Evolutionary conservation across 2,888 invertebrate species (phyloP).

Genomic region (Morpho helenor): DNA sequence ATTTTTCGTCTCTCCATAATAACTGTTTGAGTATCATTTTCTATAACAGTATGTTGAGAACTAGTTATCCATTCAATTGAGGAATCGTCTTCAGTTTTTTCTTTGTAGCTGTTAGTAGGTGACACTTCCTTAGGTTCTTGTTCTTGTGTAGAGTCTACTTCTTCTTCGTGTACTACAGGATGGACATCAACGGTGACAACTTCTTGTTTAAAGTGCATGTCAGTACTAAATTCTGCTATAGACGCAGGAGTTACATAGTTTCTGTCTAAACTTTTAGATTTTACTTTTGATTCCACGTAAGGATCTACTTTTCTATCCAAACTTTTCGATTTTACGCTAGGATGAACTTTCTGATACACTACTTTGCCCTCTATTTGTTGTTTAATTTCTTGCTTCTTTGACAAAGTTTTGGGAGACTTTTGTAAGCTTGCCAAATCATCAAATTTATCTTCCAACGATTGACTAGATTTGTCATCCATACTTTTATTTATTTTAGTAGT

Average conservation of each 20-base stretch:
- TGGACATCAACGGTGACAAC: constrained; percentile 72
- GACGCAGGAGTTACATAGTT: constrained; percentile 74
- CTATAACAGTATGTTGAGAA: constrained; percentile 65
- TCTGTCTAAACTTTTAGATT: constrained; percentile 84
- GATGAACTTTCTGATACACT: constrained; percentile 77
- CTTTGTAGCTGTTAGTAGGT: constrained; percentile 61
- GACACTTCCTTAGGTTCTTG: constrained; percentile 49
- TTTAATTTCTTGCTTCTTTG: constrained; percentile 80
- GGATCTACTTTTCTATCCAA: constrained; percentile 81
- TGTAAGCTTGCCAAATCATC: constrained; percentile 77
- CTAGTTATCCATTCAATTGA: constrained; percentile 71
- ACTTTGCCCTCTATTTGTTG: constrained; percentile 82
- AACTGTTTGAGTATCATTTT: constrained; percentile 80
- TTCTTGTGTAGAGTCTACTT: constrained; percentile 37
- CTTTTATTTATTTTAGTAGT: constrained; percentile 80
- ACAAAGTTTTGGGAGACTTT: constrained; percentile 79
- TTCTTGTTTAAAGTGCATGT: constrained; percentile 73
- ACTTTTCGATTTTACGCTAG: constrained; percentile 81
- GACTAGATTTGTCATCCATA: constrained; percentile 80
- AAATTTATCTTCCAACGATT: constrained; percentile 81
- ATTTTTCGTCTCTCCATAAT: constrained; percentile 80
- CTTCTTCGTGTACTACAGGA: constrained; percentile 52
- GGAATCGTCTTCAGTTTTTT: constrained; percentile 69
- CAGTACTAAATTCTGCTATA: constrained; percentile 45
- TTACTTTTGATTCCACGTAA: constrained; percentile 77